phyloP scores from a whole-genome alignment of 2,888 invertebrate species.

The Anoplius nigerrimus region DNA sequence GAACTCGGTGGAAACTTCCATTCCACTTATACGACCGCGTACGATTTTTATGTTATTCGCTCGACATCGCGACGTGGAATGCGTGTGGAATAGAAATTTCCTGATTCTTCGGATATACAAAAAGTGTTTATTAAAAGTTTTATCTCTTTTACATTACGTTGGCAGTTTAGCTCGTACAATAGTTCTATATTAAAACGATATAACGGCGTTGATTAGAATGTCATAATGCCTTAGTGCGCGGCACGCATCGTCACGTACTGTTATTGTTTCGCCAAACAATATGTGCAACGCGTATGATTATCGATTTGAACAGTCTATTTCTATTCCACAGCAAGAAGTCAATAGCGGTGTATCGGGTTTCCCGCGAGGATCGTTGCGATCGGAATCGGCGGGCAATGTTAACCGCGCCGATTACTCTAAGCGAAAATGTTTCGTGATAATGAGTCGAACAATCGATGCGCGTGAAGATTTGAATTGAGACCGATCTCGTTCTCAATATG shows the following conservation, averaged over 20 bases:
- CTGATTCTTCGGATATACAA: conserved; percentile 15
- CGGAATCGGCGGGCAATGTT: too few species aligned
- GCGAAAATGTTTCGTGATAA: too few species aligned
- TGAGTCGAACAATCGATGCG: too few species aligned
- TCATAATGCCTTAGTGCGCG: not conserved
- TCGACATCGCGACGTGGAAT: conserved; percentile 22
- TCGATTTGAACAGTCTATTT: conserved; percentile 51
- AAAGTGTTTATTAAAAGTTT: conserved; percentile 11
- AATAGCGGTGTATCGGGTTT: too few species aligned
- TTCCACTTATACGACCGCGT: conserved; percentile 66
- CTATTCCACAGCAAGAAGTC: conserved; percentile 69
- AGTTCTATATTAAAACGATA: not conserved
- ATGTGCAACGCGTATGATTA: too few species aligned
- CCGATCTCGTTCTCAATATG: too few species aligned
- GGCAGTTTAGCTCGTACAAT: conserved; percentile 1
- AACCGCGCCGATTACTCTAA: too few species aligned
- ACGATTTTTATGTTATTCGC: conserved; percentile 3
- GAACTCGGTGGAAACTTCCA: conserved; percentile 73
- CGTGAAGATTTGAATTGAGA: too few species aligned
- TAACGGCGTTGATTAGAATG: not conserved
- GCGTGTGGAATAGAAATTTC: conserved; percentile 75
- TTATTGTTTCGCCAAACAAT: conserved; percentile 7
- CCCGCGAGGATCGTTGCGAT: too few species aligned
- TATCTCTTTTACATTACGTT: conserved; percentile 7
- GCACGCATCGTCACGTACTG: not conserved